Evolutionary conservation across 1,140 invertebrate species (phyloP), one percentile per base, ranked within the genome.

Genomic region (Drosophila lini): DNA sequence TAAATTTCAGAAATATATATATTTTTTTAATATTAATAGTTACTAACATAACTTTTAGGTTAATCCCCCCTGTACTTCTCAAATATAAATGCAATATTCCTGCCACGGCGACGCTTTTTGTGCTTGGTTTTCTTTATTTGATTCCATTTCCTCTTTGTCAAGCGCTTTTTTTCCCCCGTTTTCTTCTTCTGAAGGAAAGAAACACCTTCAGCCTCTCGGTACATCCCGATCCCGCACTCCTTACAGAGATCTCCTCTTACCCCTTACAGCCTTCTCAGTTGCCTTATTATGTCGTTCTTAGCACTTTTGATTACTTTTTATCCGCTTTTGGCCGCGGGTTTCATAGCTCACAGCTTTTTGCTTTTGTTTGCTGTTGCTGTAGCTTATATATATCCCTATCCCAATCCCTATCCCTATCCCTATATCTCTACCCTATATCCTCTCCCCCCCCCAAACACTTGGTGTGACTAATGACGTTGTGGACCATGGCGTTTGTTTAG

Each of bases 241-340:
- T 69, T n/a, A 3, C 52, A 10, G 34, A 3, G 28, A 19, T 50
- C 28, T 50, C n/a, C 47, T 22, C 45, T 5, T 11, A 8, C 41
- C 52, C 56, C 25, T 19, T 52, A 31, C 36, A 19, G 16, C 31
- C 58, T n/a, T 34, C 67, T 74, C 70, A 77, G 77, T 88, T 70
- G 76, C 81, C 86, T 90, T 80, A 90, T 90, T 90, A 90, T 86
- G 82, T 90, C 88, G 81, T 90, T 90, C 86, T 90, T 86, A 90
- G 78, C 80, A 73, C 88, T 90, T 90, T 90, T 90, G 86, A 86
- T 86, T 82, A 82, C 86, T 86, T 90, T 90, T 86, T 86, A 90
- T 81, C 81, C 81, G 85, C 73, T 79, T 55, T 85, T 85, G 71
- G 74, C 63, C 71, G 84, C 77, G 73, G 69, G 69, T 84, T 73